phyloP scores from a whole-genome alignment of 35 echinoderm and acorn worm species.

The Apostichopus japonicus region DNA sequence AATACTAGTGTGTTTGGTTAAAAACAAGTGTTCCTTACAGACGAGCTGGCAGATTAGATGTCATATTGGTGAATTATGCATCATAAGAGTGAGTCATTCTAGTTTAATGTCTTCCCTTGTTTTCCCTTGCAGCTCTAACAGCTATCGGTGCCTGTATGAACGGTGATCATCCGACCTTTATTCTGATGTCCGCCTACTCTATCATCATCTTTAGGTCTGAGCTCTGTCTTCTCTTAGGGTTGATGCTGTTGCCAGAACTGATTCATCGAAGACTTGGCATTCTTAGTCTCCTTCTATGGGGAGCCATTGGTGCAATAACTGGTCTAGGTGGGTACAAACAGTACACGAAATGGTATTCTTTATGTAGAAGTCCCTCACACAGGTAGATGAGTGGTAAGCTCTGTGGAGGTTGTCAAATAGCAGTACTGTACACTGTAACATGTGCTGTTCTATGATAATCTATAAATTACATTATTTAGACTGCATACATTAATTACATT shows the following conservation, averaged over 20 bases:
- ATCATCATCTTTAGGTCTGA: constrained; percentile 89
- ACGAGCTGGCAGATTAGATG: not conserved
- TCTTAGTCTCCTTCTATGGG: constrained; percentile 61
- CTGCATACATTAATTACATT: too few species aligned
- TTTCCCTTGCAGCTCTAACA: constrained; percentile 65
- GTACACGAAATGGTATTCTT: too few species aligned
- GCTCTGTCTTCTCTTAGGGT: constrained; percentile 81
- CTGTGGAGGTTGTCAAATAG: too few species aligned
- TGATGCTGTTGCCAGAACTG: constrained; percentile 87
- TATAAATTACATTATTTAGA: too few species aligned
- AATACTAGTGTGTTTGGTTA: too few species aligned
- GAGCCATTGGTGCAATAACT: constrained; percentile 60
- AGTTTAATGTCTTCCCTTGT: too few species aligned
- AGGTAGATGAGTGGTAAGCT: too few species aligned
- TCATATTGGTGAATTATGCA: not conserved
- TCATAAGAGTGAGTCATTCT: too few species aligned
- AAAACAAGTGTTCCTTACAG: too few species aligned
- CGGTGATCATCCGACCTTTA: constrained; percentile 67
- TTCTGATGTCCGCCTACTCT: constrained; percentile 78
- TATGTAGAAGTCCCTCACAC: too few species aligned
- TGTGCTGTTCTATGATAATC: too few species aligned
- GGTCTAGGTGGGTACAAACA: constrained; percentile 69
- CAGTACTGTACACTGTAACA: too few species aligned
- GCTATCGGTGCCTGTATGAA: constrained; percentile 83
- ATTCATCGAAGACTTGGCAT: constrained; percentile 67